Evolutionary conservation across 2,113 vertebrate species (phyloP).

Genomic region (Catharus fuscescens): DNA sequence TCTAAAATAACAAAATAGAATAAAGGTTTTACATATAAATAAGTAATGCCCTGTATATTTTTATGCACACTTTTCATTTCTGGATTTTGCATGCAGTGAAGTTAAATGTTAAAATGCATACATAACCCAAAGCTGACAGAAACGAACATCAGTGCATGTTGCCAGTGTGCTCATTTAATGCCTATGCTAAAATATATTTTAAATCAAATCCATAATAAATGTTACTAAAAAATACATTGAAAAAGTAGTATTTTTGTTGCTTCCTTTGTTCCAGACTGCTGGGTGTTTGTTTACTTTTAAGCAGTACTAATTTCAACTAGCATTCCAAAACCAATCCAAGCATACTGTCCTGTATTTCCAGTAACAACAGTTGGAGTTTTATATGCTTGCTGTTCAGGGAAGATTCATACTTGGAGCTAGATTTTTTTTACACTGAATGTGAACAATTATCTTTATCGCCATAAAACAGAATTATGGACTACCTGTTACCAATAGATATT

Average conservation of each 20-base stretch:
- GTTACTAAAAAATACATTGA: background rate
- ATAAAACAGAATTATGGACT: constrained; percentile 28
- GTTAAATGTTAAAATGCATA: constrained; percentile 51
- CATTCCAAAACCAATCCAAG: background rate
- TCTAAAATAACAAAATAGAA: constrained; percentile 85
- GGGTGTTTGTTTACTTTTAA: background rate
- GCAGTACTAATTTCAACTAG: constrained; percentile 22
- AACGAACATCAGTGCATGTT: background rate
- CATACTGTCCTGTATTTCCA: constrained; percentile 10
- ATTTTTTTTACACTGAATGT: background rate
- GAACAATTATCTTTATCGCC: background rate
- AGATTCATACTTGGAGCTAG: background rate
- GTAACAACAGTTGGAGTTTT: background rate
- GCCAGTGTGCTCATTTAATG: constrained; percentile 4
- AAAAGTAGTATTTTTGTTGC: background rate
- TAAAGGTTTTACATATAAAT: constrained; percentile 83
- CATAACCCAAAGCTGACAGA: constrained; percentile 2
- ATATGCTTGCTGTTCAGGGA: background rate
- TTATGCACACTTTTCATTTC: constrained; percentile 64
- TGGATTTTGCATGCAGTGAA: constrained; percentile 36
- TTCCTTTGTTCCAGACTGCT: constrained; percentile 17
- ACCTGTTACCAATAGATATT: background rate
- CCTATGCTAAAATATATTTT: background rate
- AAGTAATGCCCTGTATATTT: constrained; percentile 74
- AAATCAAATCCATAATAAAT: constrained; percentile 3